Conservation (phyloP, 2,113 vertebrate species). For the Cariama cristata region DNA sequence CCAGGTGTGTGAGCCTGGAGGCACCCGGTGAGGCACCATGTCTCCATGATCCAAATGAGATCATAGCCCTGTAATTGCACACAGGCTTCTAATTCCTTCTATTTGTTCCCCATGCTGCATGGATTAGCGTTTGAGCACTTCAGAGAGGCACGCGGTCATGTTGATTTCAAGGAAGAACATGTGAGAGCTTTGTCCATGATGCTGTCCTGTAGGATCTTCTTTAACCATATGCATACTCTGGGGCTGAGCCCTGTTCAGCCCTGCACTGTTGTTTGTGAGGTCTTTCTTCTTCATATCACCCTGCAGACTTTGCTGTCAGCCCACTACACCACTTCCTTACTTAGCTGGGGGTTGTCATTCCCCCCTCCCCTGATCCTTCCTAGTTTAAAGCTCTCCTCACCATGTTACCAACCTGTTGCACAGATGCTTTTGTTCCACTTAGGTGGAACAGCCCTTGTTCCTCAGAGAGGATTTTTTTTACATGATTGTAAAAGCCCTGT, state of each 20-base stretch:
- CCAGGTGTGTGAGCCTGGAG: neutral
- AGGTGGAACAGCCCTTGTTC: neutral
- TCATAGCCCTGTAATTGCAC: neutral
- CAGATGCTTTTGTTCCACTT: neutral
- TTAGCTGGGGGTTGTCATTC: neutral
- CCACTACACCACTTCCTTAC: neutral
- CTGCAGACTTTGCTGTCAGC: neutral
- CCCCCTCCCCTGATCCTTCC: neutral
- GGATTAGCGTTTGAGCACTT: neutral
- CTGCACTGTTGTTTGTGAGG: neutral
- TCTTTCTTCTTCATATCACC: neutral
- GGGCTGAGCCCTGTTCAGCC: neutral
- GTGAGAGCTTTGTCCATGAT: neutral
- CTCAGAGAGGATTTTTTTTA: neutral
- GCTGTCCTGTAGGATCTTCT: neutral
- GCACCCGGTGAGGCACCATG: neutral
- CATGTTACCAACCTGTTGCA: no score
- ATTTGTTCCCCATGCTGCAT: neutral
- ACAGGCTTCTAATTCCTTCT: neutral
- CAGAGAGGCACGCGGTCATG: neutral
- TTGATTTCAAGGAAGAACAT: neutral
- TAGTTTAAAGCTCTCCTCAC: neutral
- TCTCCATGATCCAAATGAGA: neutral
- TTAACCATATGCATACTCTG: neutral
- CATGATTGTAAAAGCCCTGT: neutral